phyloP scores from a whole-genome alignment of 2,888 invertebrate species.

The Tinea trinotella region DNA sequence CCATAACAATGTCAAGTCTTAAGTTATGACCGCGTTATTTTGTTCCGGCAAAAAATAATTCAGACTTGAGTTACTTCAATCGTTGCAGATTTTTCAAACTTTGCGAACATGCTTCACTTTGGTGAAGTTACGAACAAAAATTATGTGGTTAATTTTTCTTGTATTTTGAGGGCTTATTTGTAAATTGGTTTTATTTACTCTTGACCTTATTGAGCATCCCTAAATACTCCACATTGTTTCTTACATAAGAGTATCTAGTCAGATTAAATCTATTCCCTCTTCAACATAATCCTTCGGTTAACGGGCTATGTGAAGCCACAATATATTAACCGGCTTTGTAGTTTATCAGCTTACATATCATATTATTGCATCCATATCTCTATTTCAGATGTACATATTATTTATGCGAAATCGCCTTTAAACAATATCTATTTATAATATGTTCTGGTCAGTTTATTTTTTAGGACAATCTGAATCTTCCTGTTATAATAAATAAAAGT shows the following conservation, averaged over 20 bases:
- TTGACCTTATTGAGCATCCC: background rate
- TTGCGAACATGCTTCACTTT: background rate
- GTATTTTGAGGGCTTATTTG: background rate
- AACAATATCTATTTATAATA: no score
- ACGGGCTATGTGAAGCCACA: background rate
- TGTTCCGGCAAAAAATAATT: slow-evolving; percentile 29
- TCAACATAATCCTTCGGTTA: background rate
- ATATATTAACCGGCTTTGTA: background rate
- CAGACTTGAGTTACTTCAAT: slow-evolving; percentile 1
- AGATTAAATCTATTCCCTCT: background rate
- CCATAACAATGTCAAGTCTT: slow-evolving; percentile 46
- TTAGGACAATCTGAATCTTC: no score
- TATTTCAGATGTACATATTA: background rate
- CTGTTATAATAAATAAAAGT: no score
- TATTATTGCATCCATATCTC: background rate
- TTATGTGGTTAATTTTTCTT: background rate
- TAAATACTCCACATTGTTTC: background rate
- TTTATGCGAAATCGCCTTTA: background rate
- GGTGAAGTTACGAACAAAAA: background rate
- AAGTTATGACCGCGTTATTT: slow-evolving; percentile 39
- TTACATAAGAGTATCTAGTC: background rate
- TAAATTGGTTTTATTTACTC: background rate
- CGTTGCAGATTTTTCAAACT: slow-evolving; percentile 6
- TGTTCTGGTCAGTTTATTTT: no score
- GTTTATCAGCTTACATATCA: background rate